Conservation (phyloP, 1,140 invertebrate genomes). For the Eriosoma lanigerum region DNA sequence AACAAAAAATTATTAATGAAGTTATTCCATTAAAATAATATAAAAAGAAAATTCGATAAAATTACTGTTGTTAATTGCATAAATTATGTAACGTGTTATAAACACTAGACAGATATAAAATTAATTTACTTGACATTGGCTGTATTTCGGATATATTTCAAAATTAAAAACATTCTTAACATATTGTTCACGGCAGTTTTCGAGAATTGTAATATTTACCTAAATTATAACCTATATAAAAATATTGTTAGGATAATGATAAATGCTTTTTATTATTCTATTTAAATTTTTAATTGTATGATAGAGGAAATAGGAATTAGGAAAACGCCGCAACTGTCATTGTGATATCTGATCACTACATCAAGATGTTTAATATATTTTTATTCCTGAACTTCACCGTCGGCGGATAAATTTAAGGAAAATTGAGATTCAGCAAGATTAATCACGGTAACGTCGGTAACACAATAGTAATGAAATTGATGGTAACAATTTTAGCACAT, state of each 20-base stretch:
- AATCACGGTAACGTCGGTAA: too few species aligned
- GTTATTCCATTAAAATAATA: too few species aligned
- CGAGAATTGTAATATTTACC: background rate
- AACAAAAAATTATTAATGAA: too few species aligned
- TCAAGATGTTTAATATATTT: background rate
- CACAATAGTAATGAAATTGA: too few species aligned
- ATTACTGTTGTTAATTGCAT: slow-evolving; percentile 19
- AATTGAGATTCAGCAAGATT: too few species aligned
- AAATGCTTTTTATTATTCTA: slow-evolving; percentile 8
- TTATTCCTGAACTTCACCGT: too few species aligned
- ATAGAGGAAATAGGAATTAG: too few species aligned
- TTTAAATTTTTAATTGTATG: background rate
- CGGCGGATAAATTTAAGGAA: too few species aligned
- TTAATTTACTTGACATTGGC: background rate
- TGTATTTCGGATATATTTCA: background rate
- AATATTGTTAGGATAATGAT: slow-evolving; percentile 9
- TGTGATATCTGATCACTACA: slow-evolving; percentile 7
- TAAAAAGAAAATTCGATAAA: slow-evolving; percentile 34
- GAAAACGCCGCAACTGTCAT: background rate
- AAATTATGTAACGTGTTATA: background rate
- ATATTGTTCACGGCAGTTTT: slow-evolving; percentile 9
- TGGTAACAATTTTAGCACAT: too few species aligned
- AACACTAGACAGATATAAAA: background rate
- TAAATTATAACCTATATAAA: too few species aligned
- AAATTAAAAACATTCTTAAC: background rate